Evolutionary conservation across 1,140 invertebrate genomes (phyloP), one percentile per base, ranked within the genome.

Genomic region (Eueides isabella): DNA sequence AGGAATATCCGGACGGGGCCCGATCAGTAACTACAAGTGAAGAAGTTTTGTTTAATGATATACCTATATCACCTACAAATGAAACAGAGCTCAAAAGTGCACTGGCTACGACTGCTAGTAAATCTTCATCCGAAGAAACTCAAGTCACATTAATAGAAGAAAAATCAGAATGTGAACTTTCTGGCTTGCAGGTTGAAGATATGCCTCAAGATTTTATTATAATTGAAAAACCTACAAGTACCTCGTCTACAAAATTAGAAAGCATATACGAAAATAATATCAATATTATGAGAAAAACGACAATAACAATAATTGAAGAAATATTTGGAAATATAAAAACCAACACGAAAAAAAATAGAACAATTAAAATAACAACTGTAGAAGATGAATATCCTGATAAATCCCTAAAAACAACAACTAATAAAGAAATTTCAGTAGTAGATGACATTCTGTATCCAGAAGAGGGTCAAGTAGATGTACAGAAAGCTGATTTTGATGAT

Each of bases 371-470:
- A 31, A 77, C 63, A 12, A 70, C 65, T 9, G 69, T 67, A 14
- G 67, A 61, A 41, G 78, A 79, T 67, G 31, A 71, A 19, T 73
- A 77, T 63, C 75, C 78, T 41, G 72, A 74, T 65, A 67, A 67
- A 33, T 55, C 61, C 3, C 28, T 68, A 16, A 74, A 30, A 29
- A 74, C 66, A 26, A 74, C 28, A 29, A 74, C 67, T 33, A 70
- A 44, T 44, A 38, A 74, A 70, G 61, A 74, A 28, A 38, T 69
- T n/a, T 63, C 61, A 26, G 14, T 69, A 4, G 7, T 69, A 3
- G 72, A 74, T 23, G 41, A 66, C 64, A 33, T 48, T 30, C 38
- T 26, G 23, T 28, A 48, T 9, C 48, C 38, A 19, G 66, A 67
- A 11, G 16, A 19, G 28, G 31, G 11, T 35, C 19, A 71, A 65